These are phyloP conservation scores for Formicarius rufipectus DNA, from an alignment of 2,113 vertebrate species.

Conservation along the genomic window DNA sequence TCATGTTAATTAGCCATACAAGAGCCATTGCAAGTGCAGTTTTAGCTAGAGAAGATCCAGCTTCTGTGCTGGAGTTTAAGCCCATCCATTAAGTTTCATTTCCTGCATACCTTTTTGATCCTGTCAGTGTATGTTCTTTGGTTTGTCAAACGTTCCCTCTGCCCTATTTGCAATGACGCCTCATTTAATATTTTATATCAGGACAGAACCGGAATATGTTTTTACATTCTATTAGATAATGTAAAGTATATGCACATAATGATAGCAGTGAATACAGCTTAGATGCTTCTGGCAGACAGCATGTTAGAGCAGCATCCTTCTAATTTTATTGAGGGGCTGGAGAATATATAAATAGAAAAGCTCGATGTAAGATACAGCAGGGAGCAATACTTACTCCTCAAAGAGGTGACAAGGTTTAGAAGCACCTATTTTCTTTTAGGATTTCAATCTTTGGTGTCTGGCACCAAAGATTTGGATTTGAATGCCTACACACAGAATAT, in stretches of 20 bases:
- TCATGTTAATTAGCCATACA: not conserved
- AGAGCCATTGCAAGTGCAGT: not conserved
- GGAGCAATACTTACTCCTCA: not conserved
- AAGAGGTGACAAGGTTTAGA: not conserved
- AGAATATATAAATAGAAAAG: not conserved
- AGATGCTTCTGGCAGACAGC: not conserved
- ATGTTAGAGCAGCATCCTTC: not conserved
- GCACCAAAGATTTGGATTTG: not conserved
- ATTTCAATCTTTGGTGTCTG: not conserved
- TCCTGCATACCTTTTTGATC: not conserved
- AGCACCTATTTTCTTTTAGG: not conserved
- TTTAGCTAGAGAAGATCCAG: not conserved
- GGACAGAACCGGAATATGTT: not conserved
- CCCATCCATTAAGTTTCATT: not conserved
- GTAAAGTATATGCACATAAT: constrained; percentile 23
- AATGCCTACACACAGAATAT: not conserved
- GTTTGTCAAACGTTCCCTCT: not conserved
- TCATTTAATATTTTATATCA: not conserved
- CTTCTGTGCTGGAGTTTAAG: not conserved
- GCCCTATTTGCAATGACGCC: not conserved
- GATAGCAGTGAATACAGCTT: not conserved
- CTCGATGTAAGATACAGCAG: not conserved
- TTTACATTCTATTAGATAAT: constrained; percentile 27
- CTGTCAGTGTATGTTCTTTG: not conserved
- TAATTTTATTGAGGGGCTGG: not conserved